Percentiles rank a stretch among this genome's conserved stretches.
Conservation (phyloP, 53 echinoderm and acorn worm genomes). For the Stichopus horrens region DNA sequence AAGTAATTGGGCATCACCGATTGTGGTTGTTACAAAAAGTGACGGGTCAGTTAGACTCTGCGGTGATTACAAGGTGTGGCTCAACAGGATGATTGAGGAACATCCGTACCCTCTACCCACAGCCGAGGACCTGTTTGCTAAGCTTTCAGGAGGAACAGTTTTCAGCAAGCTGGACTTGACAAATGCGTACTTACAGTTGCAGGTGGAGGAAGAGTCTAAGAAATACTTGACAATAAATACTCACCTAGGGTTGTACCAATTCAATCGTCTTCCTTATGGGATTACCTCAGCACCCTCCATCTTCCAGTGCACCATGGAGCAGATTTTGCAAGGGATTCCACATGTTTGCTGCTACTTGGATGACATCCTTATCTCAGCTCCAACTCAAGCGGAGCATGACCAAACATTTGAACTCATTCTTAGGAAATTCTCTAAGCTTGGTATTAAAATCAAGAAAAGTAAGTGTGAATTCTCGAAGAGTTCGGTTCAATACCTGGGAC, state of each 20-base stretch:
- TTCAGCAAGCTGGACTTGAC: conserved; percentile 36
- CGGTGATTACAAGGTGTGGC: conserved; percentile 53
- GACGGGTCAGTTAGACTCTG: conserved; percentile 48
- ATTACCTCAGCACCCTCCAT: conserved; percentile 53
- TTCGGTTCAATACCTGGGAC: conserved; percentile 32
- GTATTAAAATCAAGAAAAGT: conserved; percentile 5
- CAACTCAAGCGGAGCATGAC: conserved; percentile 25
- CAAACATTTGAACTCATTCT: background rate
- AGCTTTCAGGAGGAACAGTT: conserved; percentile 46
- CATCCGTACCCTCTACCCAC: conserved; percentile 52
- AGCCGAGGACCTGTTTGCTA: conserved; percentile 57
- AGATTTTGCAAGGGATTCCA: conserved; percentile 12
- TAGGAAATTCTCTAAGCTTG: conserved; percentile 3
- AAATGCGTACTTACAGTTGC: conserved; percentile 20
- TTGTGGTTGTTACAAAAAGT: conserved; percentile 53
- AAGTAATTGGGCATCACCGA: conserved; percentile 60
- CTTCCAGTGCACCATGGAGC: conserved; percentile 55
- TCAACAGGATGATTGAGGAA: conserved; percentile 35
- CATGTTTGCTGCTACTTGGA: conserved; percentile 20
- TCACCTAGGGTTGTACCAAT: conserved; percentile 54
- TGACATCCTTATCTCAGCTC: conserved; percentile 35
- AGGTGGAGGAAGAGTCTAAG: conserved; percentile 21
- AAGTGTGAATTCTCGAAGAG: conserved; percentile 41
- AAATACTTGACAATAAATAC: conserved; percentile 33
- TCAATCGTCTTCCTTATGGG: conserved; percentile 55